Percentiles rank a stretch among this genome's conserved stretches.
Conservation (phyloP, 2,113 vertebrate species). For the Paradisaea rubra region DNA sequence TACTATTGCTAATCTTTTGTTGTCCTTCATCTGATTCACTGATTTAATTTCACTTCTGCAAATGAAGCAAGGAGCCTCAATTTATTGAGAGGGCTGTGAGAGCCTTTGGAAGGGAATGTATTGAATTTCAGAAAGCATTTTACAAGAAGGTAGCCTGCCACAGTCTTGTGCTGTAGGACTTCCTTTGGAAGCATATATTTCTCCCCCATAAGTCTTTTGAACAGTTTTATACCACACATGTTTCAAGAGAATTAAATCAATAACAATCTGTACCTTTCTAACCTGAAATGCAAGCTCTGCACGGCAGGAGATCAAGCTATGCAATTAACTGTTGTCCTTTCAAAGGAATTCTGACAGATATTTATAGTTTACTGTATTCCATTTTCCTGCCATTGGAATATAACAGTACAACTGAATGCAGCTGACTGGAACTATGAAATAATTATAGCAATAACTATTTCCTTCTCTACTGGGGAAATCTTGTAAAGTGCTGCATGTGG, state of each 20-base stretch:
- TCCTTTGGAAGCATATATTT: slow-evolving; percentile 51
- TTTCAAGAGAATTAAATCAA: slow-evolving; percentile 69
- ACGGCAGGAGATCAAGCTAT: slow-evolving; percentile 58
- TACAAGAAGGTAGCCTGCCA: not conserved
- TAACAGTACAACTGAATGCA: slow-evolving; percentile 27
- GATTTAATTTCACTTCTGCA: slow-evolving; percentile 48
- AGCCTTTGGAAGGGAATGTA: not conserved
- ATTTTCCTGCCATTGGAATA: slow-evolving; percentile 55
- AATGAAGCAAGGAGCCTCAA: not conserved
- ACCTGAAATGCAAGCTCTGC: slow-evolving; percentile 63
- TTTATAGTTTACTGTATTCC: slow-evolving; percentile 64
- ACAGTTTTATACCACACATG: slow-evolving; percentile 60
- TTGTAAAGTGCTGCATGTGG: slow-evolving; percentile 21
- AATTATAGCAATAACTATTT: slow-evolving; percentile 57
- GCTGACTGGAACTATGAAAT: slow-evolving; percentile 65
- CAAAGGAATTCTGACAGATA: slow-evolving; percentile 67
- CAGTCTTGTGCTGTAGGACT: slow-evolving; percentile 19
- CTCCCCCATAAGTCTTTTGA: slow-evolving; percentile 57
- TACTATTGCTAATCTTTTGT: slow-evolving; percentile 9
- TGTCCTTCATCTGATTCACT: slow-evolving; percentile 33
- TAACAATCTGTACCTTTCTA: slow-evolving; percentile 65
- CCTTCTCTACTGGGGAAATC: slow-evolving; percentile 42
- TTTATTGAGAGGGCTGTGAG: not conserved
- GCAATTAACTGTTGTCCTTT: slow-evolving; percentile 67
- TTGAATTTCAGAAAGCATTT: slow-evolving; percentile 41